A percentile compares a stretch with the other conserved stretches of the same genome.
Conservation (phyloP, 2,888 invertebrate species). For the Apodemia hepburni region DNA sequence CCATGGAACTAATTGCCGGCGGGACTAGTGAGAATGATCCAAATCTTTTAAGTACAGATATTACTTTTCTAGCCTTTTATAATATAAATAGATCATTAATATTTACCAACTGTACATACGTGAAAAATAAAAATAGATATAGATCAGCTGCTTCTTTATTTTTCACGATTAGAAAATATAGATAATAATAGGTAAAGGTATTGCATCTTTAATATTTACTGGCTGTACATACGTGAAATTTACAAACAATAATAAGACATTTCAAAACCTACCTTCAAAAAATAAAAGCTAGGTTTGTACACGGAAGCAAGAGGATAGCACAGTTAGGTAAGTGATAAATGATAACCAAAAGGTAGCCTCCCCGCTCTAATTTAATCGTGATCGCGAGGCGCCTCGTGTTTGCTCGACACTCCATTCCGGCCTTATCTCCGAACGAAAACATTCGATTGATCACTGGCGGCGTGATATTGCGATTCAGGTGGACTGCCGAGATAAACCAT, state of each 20-base stretch:
- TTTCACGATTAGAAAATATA: too few relatives aligned
- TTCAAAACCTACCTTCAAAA: not conserved
- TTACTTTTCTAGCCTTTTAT: too few relatives aligned
- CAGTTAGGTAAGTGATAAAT: slow-evolving; percentile 1
- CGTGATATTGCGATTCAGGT: not conserved
- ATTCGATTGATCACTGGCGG: slow-evolving; percentile 3
- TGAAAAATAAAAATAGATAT: too few relatives aligned
- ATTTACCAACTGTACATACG: too few relatives aligned
- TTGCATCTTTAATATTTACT: too few relatives aligned
- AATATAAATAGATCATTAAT: too few relatives aligned
- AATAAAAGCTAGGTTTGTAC: not conserved
- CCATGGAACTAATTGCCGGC: too few relatives aligned
- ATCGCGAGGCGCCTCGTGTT: not conserved
- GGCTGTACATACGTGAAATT: too few relatives aligned
- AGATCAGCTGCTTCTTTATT: too few relatives aligned
- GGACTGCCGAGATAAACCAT: not conserved
- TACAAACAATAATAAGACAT: not conserved
- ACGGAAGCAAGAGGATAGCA: not conserved
- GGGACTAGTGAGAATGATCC: too few relatives aligned
- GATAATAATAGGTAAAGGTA: too few relatives aligned
- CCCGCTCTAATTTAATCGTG: not conserved
- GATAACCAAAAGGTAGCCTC: slow-evolving; percentile 1
- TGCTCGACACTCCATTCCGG: not conserved
- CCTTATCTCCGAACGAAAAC: slow-evolving; percentile 10
- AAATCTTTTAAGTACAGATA: too few relatives aligned